Percentiles rank a stretch among this genome's conserved stretches.
Conservation (phyloP, 2,113 vertebrate genomes). For the Poicephalus meyeri region DNA sequence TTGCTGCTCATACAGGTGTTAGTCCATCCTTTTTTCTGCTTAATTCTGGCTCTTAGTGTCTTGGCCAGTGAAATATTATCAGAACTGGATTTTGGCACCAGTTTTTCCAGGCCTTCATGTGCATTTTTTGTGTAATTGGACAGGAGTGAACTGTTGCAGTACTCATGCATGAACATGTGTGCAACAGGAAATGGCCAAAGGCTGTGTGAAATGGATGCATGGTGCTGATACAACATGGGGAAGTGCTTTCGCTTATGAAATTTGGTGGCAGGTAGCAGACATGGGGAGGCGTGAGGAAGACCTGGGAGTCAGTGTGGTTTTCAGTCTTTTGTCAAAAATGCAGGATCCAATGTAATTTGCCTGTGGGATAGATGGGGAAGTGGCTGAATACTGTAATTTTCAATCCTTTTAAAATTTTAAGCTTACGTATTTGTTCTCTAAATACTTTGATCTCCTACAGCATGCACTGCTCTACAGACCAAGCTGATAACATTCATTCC, state of each 20-base stretch:
- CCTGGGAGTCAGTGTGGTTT: background rate
- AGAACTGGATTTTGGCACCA: background rate
- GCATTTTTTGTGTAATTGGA: background rate
- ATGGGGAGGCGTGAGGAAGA: background rate
- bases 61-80: background rate
- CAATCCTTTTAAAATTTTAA: background rate
- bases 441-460: background rate
- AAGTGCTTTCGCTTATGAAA: background rate
- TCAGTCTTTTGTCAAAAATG: background rate
- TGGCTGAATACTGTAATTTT: background rate
- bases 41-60: background rate
- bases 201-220: background rate
- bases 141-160: background rate
- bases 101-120: background rate
- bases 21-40: background rate
- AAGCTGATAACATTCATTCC: background rate
- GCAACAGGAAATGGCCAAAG: background rate
- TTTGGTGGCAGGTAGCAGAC: background rate
- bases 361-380: background rate
- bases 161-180: accelerated
- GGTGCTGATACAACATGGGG: background rate
- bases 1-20: background rate
- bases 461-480: background rate
- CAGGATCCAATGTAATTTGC: background rate
- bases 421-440: background rate